Evolutionary conservation across 2,797 vertebrate species (phyloP), one percentile per base, ranked within the genome.

Genomic region (Sebastes taczanowskii): DNA sequence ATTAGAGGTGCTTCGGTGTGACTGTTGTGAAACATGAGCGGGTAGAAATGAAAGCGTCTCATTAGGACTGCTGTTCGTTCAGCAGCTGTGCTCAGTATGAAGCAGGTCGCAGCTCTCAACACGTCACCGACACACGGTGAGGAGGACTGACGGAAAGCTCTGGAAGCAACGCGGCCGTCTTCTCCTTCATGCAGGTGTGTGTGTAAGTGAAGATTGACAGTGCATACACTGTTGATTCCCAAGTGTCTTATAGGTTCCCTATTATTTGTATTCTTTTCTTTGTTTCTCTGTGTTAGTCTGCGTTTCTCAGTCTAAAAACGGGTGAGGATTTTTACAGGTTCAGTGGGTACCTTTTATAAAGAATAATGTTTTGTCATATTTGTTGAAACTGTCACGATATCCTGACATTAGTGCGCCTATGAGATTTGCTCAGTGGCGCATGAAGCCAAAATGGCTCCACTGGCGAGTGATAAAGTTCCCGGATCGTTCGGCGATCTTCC

Each of bases 81-180:
- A 5, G 78, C 88, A 89, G 87, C 87, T 86, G 89, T 32, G 64
- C 74, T 83, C 61, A 6, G 75, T 32, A 23, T 61, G 69, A 86
- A 65, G 67, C 58, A 2, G 69, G 53, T 62, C 69, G 52, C 76
- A 22, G 16, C 63, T 68, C 78, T 70, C 78, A 22, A 53, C 63
- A 7, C 65, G 10, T 68, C 62, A 27, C 11, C 22, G 53, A 7
- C 20, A n/a, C 42, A 11, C n/a, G 9, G 49, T 23, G 55, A 25
- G 55, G 55, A 59, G 14, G 25, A 59, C 62, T 14, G 78, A 70
- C 3, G 55, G 76, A 74, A 49, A 10, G 27, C 74, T 32, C 69
- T 25, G 72, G 70, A 82, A 82, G 42, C 61, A 16, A 63, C 66
- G 11, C 11, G 6, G 52, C 49, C 14, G 2, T 10, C 60, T 34